Evolutionary conservation across 2,888 invertebrate species (phyloP).

Genomic region (Mechanitis mazaeus): DNA sequence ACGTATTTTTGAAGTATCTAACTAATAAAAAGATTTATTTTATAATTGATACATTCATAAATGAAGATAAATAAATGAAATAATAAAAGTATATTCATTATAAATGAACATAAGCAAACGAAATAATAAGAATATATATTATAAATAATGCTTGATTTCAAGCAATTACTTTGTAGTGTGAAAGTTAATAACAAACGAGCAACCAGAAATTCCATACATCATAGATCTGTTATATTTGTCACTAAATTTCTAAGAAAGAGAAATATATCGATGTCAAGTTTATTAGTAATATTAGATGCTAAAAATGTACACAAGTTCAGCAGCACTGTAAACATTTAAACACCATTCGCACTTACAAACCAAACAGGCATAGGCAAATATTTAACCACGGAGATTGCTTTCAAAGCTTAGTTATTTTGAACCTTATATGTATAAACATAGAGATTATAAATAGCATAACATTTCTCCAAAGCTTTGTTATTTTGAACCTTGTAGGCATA

Average conservation of each 20-base stretch:
- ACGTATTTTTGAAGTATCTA: background rate
- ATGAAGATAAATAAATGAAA: too few relatives aligned
- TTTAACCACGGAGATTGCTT: constrained; percentile 65
- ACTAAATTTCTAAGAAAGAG: constrained; percentile 23
- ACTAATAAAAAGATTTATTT: too few relatives aligned
- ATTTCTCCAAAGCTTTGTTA: too few relatives aligned
- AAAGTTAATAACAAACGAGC: background rate
- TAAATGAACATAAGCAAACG: too few relatives aligned
- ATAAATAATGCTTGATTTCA: too few relatives aligned
- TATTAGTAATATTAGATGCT: constrained; percentile 62
- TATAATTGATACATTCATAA: too few relatives aligned
- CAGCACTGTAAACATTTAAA: constrained; percentile 70
- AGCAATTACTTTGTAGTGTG: too few relatives aligned
- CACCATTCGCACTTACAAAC: constrained; percentile 75
- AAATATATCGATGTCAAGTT: constrained; percentile 60
- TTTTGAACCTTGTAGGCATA: too few relatives aligned
- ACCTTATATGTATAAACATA: constrained; percentile 37
- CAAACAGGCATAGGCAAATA: constrained; percentile 72
- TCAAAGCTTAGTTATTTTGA: constrained; percentile 46
- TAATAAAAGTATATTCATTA: too few relatives aligned
- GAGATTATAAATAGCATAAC: too few relatives aligned
- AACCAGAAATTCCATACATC: too few relatives aligned
- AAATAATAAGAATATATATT: too few relatives aligned
- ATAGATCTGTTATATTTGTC: constrained; percentile 3
- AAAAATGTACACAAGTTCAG: constrained; percentile 62